A percentile compares a stretch with the other conserved stretches of the same genome.
phyloP scores from a whole-genome alignment of 2,888 invertebrate species.

The Phorcus lineatus region DNA sequence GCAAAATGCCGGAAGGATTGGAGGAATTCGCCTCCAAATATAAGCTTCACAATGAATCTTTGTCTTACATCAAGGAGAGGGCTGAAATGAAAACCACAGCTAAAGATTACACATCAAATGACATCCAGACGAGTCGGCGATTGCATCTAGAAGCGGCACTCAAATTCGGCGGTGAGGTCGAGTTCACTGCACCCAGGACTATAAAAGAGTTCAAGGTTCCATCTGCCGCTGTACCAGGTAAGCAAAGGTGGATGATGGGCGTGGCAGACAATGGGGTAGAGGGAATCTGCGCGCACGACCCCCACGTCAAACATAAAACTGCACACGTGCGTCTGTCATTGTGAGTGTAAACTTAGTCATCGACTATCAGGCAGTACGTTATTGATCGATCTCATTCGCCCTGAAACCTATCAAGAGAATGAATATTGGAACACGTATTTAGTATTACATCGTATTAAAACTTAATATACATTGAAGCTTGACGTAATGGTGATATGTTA shows the following conservation, averaged over 20 bases:
- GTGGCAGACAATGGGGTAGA: background rate
- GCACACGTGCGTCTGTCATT: too few species aligned
- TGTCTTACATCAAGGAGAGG: conserved; percentile 27
- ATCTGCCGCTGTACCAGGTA: conserved; percentile 38
- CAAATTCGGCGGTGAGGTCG: conserved; percentile 37
- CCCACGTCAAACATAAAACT: too few species aligned
- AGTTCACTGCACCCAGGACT: conserved; percentile 41
- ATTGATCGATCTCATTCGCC: too few species aligned
- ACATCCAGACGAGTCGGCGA: conserved; percentile 28
- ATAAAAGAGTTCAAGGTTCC: conserved; percentile 45
- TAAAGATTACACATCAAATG: background rate
- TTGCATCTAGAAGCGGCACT: conserved; percentile 17
- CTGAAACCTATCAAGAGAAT: too few species aligned
- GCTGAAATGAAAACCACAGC: conserved; percentile 15
- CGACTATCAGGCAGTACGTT: too few species aligned
- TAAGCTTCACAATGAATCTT: conserved; percentile 36
- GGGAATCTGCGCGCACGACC: background rate
- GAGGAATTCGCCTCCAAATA: conserved; percentile 35
- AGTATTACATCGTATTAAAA: too few species aligned
- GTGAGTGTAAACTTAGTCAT: too few species aligned
- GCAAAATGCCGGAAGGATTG: conserved; percentile 30
- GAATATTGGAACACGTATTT: too few species aligned
- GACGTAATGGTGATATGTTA: too few species aligned
- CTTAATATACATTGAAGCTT: too few species aligned
- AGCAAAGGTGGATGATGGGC: background rate